Conservation (phyloP, 2,888 invertebrate species). For the Dioctria linearis region DNA sequence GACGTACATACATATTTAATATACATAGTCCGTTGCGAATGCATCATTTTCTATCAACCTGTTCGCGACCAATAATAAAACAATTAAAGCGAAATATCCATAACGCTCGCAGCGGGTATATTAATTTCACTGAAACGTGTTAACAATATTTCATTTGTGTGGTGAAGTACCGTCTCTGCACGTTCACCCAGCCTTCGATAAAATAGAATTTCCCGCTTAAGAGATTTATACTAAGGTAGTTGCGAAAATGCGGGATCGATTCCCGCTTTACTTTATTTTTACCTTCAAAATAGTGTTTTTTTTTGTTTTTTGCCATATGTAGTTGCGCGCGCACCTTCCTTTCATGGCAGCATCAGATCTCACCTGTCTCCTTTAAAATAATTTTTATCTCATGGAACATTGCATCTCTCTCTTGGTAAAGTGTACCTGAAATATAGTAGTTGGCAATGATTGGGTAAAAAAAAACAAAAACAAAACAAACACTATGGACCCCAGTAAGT, state of each 20-base stretch:
- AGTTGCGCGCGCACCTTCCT: too few relatives aligned
- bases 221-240: neutral
- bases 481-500: neutral
- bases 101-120: slow-evolving; percentile 17
- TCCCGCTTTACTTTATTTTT: neutral
- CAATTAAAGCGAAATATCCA: slow-evolving; percentile 31
- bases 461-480: too few relatives aligned
- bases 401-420: too few relatives aligned
- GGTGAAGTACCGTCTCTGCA: slow-evolving; percentile 27
- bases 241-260: neutral
- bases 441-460: too few relatives aligned
- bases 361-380: neutral
- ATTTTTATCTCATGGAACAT: too few relatives aligned
- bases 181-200: neutral
- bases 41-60: slow-evolving; percentile 16
- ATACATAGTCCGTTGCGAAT: neutral
- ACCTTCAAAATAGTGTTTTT: neutral
- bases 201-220: neutral
- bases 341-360: neutral
- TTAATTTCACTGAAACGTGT: slow-evolving; percentile 39
- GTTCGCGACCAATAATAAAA: slow-evolving; percentile 9
- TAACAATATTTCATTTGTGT: slow-evolving; percentile 27
- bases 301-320: neutral
- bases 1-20: too few relatives aligned
- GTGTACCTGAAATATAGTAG: too few relatives aligned